Conservation (phyloP, 92 coral and sea anemone genomes). For the Actinernus sp. region DNA sequence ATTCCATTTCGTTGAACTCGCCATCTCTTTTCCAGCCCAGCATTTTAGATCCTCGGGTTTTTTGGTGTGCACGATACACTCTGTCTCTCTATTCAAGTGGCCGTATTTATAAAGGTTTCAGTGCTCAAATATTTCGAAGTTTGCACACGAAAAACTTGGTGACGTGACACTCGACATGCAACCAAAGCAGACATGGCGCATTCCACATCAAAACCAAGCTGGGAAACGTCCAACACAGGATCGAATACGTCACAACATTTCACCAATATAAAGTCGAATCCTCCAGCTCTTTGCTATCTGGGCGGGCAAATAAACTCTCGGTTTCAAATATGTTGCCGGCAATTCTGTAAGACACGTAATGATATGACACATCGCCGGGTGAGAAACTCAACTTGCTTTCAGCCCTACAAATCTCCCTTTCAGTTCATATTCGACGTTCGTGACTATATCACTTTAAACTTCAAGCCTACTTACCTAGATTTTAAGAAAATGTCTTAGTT, state of each 20-base stretch:
- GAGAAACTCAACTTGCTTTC: neutral
- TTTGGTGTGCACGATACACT: neutral
- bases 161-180: constrained; percentile 16
- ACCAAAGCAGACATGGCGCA: neutral
- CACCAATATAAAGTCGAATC: neutral
- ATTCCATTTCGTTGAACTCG: neutral
- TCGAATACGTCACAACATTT: neutral
- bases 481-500: constrained; percentile 23
- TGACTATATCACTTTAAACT: constrained; percentile 12
- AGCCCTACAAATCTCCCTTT: neutral
- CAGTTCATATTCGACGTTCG: neutral
- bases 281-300: neutral
- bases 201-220: neutral
- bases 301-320: neutral
- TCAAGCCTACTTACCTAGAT: constrained; percentile 31
- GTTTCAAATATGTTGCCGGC: neutral
- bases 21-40: neutral
- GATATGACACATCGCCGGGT: neutral
- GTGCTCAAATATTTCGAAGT: neutral
- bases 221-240: neutral
- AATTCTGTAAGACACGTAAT: neutral
- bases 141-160: constrained; percentile 2
- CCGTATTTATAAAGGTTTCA: neutral
- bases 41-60: neutral
- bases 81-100: neutral